Percentiles rank a stretch among this genome's conserved stretches.
phyloP scores from a whole-genome alignment of 1,140 invertebrate species.

The Hirudo medicinalis region DNA sequence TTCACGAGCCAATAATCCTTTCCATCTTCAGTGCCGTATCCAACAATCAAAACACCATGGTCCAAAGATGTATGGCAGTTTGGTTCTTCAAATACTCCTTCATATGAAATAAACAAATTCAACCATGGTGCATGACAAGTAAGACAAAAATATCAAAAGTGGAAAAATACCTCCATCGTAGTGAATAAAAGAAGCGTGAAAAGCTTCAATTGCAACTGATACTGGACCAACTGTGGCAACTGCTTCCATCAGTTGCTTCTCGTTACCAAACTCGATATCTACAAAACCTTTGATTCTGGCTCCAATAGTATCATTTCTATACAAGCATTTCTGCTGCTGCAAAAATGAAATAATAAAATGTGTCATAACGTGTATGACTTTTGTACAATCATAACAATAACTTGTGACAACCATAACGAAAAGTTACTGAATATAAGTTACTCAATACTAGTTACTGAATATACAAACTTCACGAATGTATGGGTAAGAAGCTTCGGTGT shows the following conservation, averaged over 20 bases:
- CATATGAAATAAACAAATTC: constrained; percentile 8
- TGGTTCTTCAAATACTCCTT: constrained; percentile 30
- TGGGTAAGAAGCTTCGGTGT: constrained; percentile 34
- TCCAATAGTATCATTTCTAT: constrained; percentile 15
- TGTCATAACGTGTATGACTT: too few relatives aligned
- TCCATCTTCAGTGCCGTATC: constrained; percentile 47
- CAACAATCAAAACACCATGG: constrained; percentile 46
- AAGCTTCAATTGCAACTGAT: constrained; percentile 43
- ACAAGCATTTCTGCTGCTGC: background rate
- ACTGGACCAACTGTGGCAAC: constrained; percentile 39
- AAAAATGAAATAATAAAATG: too few relatives aligned
- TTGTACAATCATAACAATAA: too few relatives aligned
- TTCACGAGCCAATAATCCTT: constrained; percentile 48
- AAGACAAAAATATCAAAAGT: too few relatives aligned
- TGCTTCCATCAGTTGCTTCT: constrained; percentile 31
- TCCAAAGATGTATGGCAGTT: constrained; percentile 32
- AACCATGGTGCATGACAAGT: too few relatives aligned
- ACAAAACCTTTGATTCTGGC: constrained; percentile 20
- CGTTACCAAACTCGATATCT: constrained; percentile 15
- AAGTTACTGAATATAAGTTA: too few relatives aligned
- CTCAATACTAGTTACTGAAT: too few relatives aligned
- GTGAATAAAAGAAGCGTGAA: constrained; percentile 25
- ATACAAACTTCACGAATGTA: constrained; percentile 24
- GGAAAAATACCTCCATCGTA: constrained; percentile 7
- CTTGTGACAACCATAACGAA: too few relatives aligned